Percentiles rank a stretch among this genome's conserved stretches.
Evolutionary conservation across 2,113 vertebrate species (phyloP).

Genomic region (Stegostoma tigrinum): DNA sequence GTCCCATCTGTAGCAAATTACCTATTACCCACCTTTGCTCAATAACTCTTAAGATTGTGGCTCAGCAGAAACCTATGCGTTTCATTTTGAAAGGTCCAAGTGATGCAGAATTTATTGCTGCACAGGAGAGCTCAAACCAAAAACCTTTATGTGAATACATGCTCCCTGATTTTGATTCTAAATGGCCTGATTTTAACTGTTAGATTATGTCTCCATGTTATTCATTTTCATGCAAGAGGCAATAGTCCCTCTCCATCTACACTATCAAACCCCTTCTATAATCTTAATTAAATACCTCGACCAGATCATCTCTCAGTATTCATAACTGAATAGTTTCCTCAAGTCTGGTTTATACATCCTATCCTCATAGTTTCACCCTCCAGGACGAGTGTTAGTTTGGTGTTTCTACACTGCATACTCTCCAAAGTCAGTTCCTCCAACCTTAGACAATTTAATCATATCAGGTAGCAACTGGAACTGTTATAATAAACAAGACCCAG

Average conservation of each 20-base stretch:
- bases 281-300: background rate
- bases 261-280: background rate
- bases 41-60: background rate
- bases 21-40: background rate
- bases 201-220: background rate
- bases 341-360: background rate
- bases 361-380: background rate
- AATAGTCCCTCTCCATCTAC: background rate
- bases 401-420: background rate
- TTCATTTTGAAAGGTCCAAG: background rate
- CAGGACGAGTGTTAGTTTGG: background rate
- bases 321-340: too few species aligned
- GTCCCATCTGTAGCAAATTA: background rate
- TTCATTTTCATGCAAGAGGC: background rate
- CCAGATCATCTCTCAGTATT: background rate
- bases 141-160: background rate
- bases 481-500: background rate
- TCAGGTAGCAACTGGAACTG: background rate
- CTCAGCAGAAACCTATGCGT: background rate
- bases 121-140: too few species aligned
- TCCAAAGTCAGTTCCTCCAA: background rate
- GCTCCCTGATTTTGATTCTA: background rate
- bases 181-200: background rate
- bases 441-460: background rate
- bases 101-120: background rate